Evolutionary conservation across 2,888 invertebrate species (phyloP).

Genomic region (Ectemnius cavifrons): DNA sequence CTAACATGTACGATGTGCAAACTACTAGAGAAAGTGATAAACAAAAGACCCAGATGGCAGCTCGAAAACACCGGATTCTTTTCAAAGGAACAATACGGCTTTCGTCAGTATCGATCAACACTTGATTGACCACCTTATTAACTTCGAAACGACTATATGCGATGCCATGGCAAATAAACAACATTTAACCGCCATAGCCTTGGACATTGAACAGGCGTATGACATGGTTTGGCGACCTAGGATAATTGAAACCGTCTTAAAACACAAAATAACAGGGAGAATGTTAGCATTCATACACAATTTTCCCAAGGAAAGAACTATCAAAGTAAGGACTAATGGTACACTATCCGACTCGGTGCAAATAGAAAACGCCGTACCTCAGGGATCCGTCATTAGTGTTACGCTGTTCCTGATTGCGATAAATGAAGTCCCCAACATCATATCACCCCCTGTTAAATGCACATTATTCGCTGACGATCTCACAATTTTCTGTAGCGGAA

Average conservation of each 20-base stretch:
- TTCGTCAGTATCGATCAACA: conserved; percentile 6
- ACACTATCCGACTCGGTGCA: not conserved
- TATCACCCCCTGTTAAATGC: not conserved
- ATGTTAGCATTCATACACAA: conserved; percentile 10
- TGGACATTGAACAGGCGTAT: conserved; percentile 11
- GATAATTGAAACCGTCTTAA: not conserved
- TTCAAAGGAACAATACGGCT: conserved; percentile 11
- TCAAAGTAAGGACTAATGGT: conserved; percentile 8
- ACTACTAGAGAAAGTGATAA: conserved; percentile 37
- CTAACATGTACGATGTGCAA: conserved; percentile 29
- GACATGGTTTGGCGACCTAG: not conserved
- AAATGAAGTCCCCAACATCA: conserved; percentile 6
- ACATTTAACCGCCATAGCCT: not conserved
- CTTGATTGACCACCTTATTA: conserved; percentile 5
- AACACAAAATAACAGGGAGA: not conserved
- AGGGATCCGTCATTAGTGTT: conserved; percentile 17
- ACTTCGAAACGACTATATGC: conserved; percentile 6
- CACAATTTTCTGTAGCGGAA: conserved; percentile 15
- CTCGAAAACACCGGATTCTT: not conserved
- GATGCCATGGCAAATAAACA: conserved; percentile 7
- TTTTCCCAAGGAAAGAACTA: not conserved
- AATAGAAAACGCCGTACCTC: conserved; percentile 16
- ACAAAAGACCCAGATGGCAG: conserved; percentile 23
- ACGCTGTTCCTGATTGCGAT: conserved; percentile 4
- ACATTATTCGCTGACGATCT: conserved; percentile 13